Evolutionary conservation across 2,797 vertebrate genomes (phyloP), one percentile per base, ranked within the genome.

Genomic region (Thaleichthys pacificus): DNA sequence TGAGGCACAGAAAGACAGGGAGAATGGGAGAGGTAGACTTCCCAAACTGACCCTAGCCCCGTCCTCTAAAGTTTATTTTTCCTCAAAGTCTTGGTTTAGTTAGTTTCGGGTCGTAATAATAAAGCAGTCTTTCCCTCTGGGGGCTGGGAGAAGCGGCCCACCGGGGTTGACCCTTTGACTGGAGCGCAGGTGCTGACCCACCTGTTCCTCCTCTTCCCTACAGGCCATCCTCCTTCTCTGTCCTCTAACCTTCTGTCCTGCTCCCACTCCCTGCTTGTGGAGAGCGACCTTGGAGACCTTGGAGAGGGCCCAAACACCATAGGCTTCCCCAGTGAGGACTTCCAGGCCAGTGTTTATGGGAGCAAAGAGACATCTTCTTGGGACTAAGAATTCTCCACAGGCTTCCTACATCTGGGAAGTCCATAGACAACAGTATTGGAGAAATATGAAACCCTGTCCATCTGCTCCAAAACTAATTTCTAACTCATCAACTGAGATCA

Each of bases 121-220:
- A 64, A 78, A 62, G 61, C 76, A 60, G 19, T 69, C 9, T 66
- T 74, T 38, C 47, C 73, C 68, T 80, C 56, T 78, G 77, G 63
- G 71, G 51, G 69, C 32, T 67, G n/a, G 51, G 71, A 64, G 61
- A 81, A 74, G 69, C 73, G 67, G 11, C 12, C 67, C 62, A 66
- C 63, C n/a, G 32, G 32, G 15, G 56, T 28, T 69, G 62, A 82
- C 61, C 65, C 76, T 78, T 77, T 56, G 75, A 67, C 69, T 82
- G 70, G 69, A 61, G 80, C 70, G 79, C 87, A 90, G 84, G 82
- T 88, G 89, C 76, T 80, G 71, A 79, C 78, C 74, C 87, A 88
- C 83, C 84, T 88, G 87, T 66, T 0, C 22, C 61, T 72, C 17
- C 84, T 67, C 47, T 72, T 72, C 3, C 1, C 17, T 58, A 54